Evolutionary conservation across 2,113 vertebrate genomes (phyloP).

Genomic region (Trichechus manatus): DNA sequence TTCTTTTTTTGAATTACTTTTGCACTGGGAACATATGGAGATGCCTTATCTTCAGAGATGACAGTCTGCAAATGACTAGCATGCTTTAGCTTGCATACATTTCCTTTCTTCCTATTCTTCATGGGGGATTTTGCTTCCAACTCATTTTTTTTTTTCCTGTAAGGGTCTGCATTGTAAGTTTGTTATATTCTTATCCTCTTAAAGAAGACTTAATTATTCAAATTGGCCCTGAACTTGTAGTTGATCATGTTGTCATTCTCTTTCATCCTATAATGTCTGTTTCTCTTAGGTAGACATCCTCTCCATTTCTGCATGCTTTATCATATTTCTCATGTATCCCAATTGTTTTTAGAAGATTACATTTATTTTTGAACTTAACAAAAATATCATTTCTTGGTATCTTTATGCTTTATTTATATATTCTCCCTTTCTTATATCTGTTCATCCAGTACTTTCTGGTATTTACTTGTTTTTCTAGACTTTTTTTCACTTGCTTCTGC

Average conservation of each 20-base stretch:
- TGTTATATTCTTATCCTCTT: constrained; percentile 88
- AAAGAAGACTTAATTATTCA: constrained; percentile 92
- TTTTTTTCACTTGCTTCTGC: constrained; percentile 84
- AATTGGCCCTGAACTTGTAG: constrained; percentile 86
- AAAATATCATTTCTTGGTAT: constrained; percentile 87
- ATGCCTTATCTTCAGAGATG: constrained; percentile 91
- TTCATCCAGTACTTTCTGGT: constrained; percentile 82
- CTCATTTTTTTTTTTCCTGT: constrained; percentile 92
- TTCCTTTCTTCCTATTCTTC: constrained; percentile 91
- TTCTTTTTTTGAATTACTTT: constrained; percentile 80
- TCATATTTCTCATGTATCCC: constrained; percentile 90
- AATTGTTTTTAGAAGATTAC: constrained; percentile 91
- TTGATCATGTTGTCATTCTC: constrained; percentile 79
- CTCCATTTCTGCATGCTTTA: constrained; percentile 89
- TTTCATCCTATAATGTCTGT: constrained; percentile 87
- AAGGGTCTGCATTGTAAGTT: constrained; percentile 89
- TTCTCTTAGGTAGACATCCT: constrained; percentile 87
- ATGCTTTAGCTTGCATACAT: constrained; percentile 90
- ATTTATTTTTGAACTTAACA: constrained; percentile 90
- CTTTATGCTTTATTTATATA: constrained; percentile 73
- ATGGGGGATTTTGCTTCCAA: constrained; percentile 90
- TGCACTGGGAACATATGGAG: constrained; percentile 83
- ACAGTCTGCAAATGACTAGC: constrained; percentile 90
- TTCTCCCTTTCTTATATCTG: constrained; percentile 76
- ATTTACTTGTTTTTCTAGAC: constrained; percentile 82